phyloP scores from a whole-genome alignment of 2,113 vertebrate genomes.

The Rattus rattus region DNA sequence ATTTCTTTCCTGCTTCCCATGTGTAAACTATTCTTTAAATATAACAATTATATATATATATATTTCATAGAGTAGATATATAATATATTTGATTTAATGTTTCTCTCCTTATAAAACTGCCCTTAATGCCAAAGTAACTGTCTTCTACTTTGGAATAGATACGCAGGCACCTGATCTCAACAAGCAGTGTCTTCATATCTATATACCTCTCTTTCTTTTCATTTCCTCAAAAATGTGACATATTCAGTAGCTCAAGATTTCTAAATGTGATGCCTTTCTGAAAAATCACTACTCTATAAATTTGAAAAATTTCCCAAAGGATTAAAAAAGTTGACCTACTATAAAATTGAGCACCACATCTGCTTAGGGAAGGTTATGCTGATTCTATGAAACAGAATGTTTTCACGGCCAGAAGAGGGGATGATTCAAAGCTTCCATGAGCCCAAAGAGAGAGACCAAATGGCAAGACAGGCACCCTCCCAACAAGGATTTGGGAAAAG shows the following conservation, averaged over 20 bases:
- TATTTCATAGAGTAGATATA: background rate
- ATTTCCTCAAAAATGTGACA: background rate
- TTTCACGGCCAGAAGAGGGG: background rate
- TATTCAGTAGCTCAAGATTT: background rate
- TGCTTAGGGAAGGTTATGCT: background rate
- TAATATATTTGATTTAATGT: background rate
- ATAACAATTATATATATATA: background rate
- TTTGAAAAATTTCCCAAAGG: background rate
- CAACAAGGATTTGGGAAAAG: constrained; percentile 18
- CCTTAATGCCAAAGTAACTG: background rate
- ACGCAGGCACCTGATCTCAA: background rate
- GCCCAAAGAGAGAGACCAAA: constrained; percentile 59
- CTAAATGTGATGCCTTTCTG: background rate
- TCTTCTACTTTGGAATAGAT: background rate
- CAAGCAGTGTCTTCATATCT: background rate
- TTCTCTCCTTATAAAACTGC: background rate
- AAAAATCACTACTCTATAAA: background rate
- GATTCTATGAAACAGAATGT: background rate
- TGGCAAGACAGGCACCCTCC: constrained; percentile 27
- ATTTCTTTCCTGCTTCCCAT: background rate
- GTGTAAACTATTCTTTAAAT: background rate
- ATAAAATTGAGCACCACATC: background rate
- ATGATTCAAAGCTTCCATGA: constrained; percentile 36
- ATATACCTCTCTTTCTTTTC: background rate
- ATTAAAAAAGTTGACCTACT: background rate